A percentile compares a stretch with the other conserved stretches of the same genome.
Evolutionary conservation across 2,113 vertebrate species (phyloP).

Genomic region (Macaca nemestrina): DNA sequence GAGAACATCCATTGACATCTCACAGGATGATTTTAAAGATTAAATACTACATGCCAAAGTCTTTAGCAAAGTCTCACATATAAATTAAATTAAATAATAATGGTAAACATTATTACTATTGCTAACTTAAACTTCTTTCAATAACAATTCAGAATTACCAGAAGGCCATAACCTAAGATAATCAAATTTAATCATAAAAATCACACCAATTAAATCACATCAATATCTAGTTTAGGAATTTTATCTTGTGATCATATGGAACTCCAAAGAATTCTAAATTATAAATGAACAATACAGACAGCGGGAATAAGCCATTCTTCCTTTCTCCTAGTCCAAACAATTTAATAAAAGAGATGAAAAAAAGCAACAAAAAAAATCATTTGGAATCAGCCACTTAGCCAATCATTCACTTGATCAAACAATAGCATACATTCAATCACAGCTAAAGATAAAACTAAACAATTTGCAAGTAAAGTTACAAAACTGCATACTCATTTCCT

Average conservation of each 20-base stretch:
- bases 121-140: conserved; percentile 8
- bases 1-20: not conserved
- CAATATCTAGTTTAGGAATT: not conserved
- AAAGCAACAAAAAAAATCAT: not conserved
- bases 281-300: not conserved
- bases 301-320: not conserved
- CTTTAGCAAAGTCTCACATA: not conserved
- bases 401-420: not conserved
- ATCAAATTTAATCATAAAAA: not conserved
- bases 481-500: not conserved
- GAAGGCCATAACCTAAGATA: not conserved
- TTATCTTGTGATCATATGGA: not conserved
- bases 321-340: not conserved
- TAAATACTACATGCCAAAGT: not conserved
- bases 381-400: not conserved
- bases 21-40: not conserved
- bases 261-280: not conserved
- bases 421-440: not conserved
- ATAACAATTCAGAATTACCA: not conserved
- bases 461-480: not conserved
- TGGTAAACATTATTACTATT: not conserved
- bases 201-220: not conserved
- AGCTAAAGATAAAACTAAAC: not conserved
- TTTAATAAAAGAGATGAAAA: not conserved
- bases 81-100: not conserved